phyloP scores from a whole-genome alignment of 2,797 vertebrate species.

The Falco peregrinus region DNA sequence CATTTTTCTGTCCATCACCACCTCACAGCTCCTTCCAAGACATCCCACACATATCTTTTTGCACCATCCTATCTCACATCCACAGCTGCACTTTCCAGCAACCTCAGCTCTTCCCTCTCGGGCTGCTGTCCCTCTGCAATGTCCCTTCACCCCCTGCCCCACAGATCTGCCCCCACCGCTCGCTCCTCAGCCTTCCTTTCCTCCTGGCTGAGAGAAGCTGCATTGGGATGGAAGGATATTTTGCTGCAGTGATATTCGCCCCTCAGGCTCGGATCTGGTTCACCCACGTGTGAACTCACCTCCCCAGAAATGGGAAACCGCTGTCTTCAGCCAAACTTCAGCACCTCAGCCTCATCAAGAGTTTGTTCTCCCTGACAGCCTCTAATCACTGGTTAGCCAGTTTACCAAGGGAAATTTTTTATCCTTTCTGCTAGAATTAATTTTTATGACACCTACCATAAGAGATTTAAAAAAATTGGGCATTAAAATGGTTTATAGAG shows the following conservation, averaged over 20 bases:
- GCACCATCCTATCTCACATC: fast-evolving
- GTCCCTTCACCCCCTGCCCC: neutral
- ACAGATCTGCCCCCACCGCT: neutral
- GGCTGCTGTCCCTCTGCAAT: fast-evolving
- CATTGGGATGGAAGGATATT: neutral
- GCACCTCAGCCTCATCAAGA: neutral
- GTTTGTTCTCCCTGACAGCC: slow-evolving; percentile 9
- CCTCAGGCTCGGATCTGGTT: neutral
- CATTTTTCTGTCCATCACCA: neutral
- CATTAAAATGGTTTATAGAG: slow-evolving; percentile 66
- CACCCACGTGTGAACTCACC: neutral
- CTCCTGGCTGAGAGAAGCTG: neutral
- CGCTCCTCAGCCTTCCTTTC: neutral
- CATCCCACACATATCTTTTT: neutral
- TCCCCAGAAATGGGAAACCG: neutral
- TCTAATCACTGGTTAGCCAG: slow-evolving; percentile 40
- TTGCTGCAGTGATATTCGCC: fast-evolving
- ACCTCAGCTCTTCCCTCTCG: neutral
- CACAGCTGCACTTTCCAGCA: neutral
- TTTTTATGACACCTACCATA: slow-evolving; percentile 62
- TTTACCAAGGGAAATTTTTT: slow-evolving; percentile 6
- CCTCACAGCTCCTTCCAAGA: neutral
- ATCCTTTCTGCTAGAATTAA: slow-evolving; percentile 58
- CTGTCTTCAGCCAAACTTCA: neutral
- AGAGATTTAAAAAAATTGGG: slow-evolving; percentile 59